phyloP scores from a whole-genome alignment of 2,113 vertebrate genomes.

The Equus quagga region DNA sequence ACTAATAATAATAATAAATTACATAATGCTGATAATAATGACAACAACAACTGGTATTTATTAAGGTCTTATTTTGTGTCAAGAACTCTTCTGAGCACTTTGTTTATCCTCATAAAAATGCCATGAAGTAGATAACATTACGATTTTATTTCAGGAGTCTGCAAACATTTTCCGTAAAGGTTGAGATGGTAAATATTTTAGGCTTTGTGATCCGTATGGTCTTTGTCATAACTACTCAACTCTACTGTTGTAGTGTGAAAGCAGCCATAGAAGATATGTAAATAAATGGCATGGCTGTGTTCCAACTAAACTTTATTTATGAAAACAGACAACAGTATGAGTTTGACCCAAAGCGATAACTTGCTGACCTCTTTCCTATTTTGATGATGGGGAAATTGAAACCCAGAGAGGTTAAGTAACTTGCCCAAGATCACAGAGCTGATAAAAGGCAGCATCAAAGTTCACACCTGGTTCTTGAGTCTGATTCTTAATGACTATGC shows the following conservation, averaged over 20 bases:
- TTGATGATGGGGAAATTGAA: neutral
- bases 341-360: neutral
- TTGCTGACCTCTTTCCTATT: neutral
- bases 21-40: neutral
- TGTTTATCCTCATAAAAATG: slow-evolving; percentile 10
- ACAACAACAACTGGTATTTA: neutral
- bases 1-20: neutral
- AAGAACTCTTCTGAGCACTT: neutral
- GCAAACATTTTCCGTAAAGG: neutral
- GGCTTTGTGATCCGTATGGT: neutral
- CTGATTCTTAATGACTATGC: neutral
- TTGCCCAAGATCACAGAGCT: neutral
- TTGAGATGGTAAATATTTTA: slow-evolving; percentile 3
- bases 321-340: neutral
- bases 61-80: neutral
- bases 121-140: neutral
- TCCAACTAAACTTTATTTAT: slow-evolving; percentile 25
- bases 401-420: neutral
- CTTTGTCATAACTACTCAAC: neutral
- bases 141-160: neutral
- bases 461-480: neutral
- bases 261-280: neutral
- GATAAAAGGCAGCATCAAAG: neutral
- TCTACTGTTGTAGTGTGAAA: neutral
- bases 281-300: neutral